phyloP scores from a whole-genome alignment of 1,140 invertebrate species.

The Gryllus bimaculatus region DNA sequence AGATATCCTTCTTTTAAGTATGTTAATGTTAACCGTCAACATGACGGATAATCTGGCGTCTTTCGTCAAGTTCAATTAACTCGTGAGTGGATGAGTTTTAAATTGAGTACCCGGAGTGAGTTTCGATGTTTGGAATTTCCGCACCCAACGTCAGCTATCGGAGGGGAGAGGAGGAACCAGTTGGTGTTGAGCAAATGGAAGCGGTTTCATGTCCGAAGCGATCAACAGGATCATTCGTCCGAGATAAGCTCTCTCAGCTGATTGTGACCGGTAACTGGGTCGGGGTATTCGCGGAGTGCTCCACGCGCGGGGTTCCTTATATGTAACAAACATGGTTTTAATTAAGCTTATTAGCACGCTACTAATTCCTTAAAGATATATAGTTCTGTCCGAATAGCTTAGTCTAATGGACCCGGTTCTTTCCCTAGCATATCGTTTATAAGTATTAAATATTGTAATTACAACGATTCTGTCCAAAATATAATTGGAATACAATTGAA shows the following conservation, averaged over 20 bases:
- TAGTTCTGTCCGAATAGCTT: not conserved
- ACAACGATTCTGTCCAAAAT: too few relatives aligned
- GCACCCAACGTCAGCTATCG: not conserved
- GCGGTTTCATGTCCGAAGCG: not conserved
- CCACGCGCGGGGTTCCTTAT: not conserved
- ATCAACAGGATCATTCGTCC: not conserved
- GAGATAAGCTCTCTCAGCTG: not conserved
- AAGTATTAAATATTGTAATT: too few relatives aligned
- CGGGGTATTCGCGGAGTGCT: not conserved
- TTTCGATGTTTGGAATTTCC: not conserved
- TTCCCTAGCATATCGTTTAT: too few relatives aligned
- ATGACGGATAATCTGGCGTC: not conserved
- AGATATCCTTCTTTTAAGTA: not conserved
- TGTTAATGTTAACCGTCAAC: not conserved
- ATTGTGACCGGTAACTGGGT: too few relatives aligned
- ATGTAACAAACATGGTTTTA: not conserved
- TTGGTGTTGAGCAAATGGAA: not conserved
- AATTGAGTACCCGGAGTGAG: not conserved
- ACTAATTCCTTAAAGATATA: not conserved
- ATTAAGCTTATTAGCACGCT: not conserved
- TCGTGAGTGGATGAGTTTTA: not conserved
- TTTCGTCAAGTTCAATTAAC: not conserved
- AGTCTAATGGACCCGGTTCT: not conserved
- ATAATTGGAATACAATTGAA: too few relatives aligned
- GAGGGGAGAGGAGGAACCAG: not conserved